Base-by-base conservation (phyloP, 2,888 invertebrate genomes). In the Bellardia bayeri region DNA sequence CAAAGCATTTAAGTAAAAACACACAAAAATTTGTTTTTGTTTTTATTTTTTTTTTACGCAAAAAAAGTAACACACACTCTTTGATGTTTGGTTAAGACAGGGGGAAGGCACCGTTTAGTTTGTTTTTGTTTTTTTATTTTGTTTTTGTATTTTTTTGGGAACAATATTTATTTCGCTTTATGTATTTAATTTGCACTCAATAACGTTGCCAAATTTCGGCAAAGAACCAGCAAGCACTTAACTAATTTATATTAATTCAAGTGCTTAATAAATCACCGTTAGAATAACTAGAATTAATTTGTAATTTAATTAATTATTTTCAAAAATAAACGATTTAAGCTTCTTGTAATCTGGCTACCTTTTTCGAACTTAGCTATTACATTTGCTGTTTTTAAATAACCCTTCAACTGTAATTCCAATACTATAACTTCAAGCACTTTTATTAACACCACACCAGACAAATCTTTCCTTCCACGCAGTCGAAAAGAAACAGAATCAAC, bases 401-500 rank as follows among this genome's bases (percentile, higher is more conserved):
- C 56, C 40, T 64, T 16, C 51, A 72, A 49, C 69, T 82, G 42
- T 71, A 72, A 71, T 58, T 66, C 40, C 30, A 84, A 71, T 71
- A 66, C 23, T 23, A 23, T 23, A 23, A 23, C 49, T 78, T 63
- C 23, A 64, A 74, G 49, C 78, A 76, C 66, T 71, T 54, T 76
- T 74, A 45, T 45, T 45, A 71, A 42, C 80, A 87, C 80, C 75
- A 83, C 86, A 86, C 80, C 83, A 83, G 83, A 86, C 86, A 87
- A 83, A 81, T 83, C 86, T 83, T 86, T 86, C 83, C 86, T 71
- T 87, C 82, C 86, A 87, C 85, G 88, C 82, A 86, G 87, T 87
- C 88, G 88, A 87, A 87, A 87, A 87, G 87, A 88, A 88, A 88
- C 88, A 88, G 88, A 88, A 88, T 45, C 72, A 82, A 82, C 16